Evolutionary conservation across 2,888 invertebrate genomes (phyloP), one percentile per base, ranked within the genome.

Genomic region (Dynastes grantii): DNA sequence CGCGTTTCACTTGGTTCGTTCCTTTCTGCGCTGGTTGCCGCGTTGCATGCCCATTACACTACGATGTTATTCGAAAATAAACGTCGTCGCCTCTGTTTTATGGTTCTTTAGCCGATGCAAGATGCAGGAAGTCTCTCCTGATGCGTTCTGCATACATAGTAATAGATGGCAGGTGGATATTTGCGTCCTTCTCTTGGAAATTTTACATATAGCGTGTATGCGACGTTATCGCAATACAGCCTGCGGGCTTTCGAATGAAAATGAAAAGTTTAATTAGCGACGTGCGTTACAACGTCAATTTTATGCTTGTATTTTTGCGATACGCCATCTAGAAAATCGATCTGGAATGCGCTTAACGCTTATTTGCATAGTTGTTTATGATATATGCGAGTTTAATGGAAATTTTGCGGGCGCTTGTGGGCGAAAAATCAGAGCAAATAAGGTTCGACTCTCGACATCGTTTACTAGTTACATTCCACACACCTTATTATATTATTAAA

Each of bases 281-380:
- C 68, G 67, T 49, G 49, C 67, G 51, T 29, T 68, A 68, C 68
- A 53, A 49, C 68, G 68, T 68, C 68, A 68, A 68, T 51, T 68
- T 68, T 49, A 51, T 27, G 68, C 51, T 51, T 29, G 63, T 8
- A 63, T 63, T 63, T 63, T 63, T 63, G 32, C 32, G 40, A 45
- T 45, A 45, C 16, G 22, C 29, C 71, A 49, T 67, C 22, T 67
- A 45, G 40, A 67, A 67, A 45, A 67, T 71, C 71, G 71, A 55
- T 71, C 37, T 71, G 55, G 37, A 55, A 71, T 32, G 29, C 37
- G 53, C 16, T 68, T 51, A 49, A 49, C 45, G 49, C 13, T 27
- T 13, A 68, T 68, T 68, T 49, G 27, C 67, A 67, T 67, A 67
- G 51, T 37, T 68, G 51, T 51, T 22, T 45, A 51, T 51, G 68